Conservation (phyloP, 1,140 invertebrate genomes). For the Delia radicum region DNA sequence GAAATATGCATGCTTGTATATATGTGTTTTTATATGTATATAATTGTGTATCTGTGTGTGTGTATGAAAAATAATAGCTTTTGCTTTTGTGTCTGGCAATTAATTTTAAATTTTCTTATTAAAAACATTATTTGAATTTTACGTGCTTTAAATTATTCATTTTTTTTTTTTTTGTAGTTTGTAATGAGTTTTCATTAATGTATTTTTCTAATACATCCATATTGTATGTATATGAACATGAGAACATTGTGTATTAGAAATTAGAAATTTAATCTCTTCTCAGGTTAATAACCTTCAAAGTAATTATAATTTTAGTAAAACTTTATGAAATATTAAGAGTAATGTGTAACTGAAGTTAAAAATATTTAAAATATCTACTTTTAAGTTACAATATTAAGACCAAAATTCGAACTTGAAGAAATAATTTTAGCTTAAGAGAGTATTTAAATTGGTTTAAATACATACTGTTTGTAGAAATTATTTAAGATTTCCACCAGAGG, state of each 20-base stretch:
- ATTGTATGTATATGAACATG: neutral
- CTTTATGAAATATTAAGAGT: too few relatives aligned
- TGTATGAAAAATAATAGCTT: slow-evolving; percentile 13
- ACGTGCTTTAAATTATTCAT: slow-evolving; percentile 44
- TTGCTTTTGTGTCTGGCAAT: slow-evolving; percentile 56
- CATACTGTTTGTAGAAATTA: too few relatives aligned
- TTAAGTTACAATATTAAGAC: too few relatives aligned
- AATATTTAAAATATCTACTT: neutral
- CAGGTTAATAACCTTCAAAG: too few relatives aligned
- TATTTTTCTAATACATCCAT: neutral
- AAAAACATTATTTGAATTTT: slow-evolving; percentile 43
- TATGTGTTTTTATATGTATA: neutral
- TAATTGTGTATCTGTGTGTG: neutral
- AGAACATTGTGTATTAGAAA: neutral
- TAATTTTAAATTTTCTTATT: slow-evolving; percentile 54
- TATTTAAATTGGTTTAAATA: too few relatives aligned
- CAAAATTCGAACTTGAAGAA: too few relatives aligned
- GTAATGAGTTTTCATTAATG: slow-evolving; percentile 24
- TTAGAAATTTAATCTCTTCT: too few relatives aligned
- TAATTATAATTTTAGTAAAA: too few relatives aligned
- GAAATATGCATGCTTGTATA: neutral
- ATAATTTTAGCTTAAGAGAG: too few relatives aligned
- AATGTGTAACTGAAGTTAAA: too few relatives aligned
- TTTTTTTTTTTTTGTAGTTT: neutral
- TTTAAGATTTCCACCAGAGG: too few relatives aligned